Evolutionary conservation across 2,113 vertebrate genomes (phyloP).

Genomic region (Actenoides hombroni): DNA sequence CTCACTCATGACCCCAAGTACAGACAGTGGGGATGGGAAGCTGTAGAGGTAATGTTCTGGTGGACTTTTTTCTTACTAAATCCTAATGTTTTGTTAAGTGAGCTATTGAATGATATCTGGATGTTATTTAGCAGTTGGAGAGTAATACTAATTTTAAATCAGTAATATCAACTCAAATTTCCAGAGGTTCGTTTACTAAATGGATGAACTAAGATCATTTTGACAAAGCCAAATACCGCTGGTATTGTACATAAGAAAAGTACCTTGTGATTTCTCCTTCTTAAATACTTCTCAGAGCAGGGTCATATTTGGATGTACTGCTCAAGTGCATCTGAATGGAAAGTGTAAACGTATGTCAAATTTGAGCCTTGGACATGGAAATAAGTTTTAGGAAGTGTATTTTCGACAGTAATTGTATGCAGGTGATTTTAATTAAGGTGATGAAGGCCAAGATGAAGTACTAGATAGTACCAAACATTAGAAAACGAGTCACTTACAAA

Average conservation of each 20-base stretch:
- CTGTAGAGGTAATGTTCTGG: conserved; percentile 83
- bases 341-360: background rate
- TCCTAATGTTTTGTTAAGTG: background rate
- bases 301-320: background rate
- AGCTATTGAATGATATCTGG: background rate
- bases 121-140: background rate
- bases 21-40: conserved; percentile 98
- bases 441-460: background rate
- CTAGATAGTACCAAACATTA: background rate
- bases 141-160: background rate
- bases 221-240: background rate
- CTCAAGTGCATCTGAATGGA: background rate
- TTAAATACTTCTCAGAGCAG: background rate
- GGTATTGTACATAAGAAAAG: background rate
- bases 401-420: background rate
- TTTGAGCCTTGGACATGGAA: background rate
- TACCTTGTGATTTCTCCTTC: background rate
- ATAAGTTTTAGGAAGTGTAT: background rate
- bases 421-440: background rate
- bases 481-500: background rate
- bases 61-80: background rate
- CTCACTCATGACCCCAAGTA: conserved; percentile 97
- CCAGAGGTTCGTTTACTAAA: background rate
- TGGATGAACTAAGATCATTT: background rate
- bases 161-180: background rate